A percentile compares a stretch with the other conserved stretches of the same genome.
These are phyloP conservation scores for Zootoca vivipara DNA, from an alignment of 2,113 vertebrate genomes.

Conservation along the genomic window DNA sequence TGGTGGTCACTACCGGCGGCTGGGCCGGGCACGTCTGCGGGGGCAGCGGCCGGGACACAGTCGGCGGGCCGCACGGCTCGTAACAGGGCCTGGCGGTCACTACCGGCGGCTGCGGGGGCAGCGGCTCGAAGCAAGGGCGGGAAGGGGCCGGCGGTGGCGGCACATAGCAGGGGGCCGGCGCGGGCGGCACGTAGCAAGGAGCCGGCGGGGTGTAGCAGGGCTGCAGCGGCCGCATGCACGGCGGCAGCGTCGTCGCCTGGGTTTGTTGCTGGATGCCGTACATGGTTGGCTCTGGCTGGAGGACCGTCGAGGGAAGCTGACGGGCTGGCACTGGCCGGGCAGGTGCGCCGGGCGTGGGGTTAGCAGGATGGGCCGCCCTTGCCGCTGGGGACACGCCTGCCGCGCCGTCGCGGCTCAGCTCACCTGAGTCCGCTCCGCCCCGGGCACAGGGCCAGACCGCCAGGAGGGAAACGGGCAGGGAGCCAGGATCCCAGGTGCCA, in stretches of 20 bases:
- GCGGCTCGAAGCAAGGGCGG: neutral
- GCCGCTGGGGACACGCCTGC: neutral
- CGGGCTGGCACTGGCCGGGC: neutral
- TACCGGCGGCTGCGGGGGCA: neutral
- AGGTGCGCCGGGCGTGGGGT: neutral
- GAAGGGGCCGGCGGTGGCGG: neutral
- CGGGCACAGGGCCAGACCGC: neutral
- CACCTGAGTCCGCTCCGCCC: neutral
- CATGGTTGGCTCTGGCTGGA: slow-evolving; percentile 38
- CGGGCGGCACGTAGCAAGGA: slow-evolving; percentile 46
- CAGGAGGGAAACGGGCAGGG: neutral
- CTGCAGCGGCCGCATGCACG: slow-evolving; percentile 54
- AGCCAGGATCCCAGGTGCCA: neutral
- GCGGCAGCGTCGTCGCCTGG: slow-evolving; percentile 42
- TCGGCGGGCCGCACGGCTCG: neutral
- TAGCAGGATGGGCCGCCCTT: neutral
- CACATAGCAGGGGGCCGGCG: neutral
- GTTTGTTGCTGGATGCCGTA: slow-evolving; percentile 63
- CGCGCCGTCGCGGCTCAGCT: neutral
- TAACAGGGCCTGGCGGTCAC: neutral
- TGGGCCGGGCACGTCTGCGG: slow-evolving; percentile 18
- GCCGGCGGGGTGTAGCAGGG: slow-evolving; percentile 49
- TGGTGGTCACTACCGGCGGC: neutral
- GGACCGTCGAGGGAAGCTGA: neutral
- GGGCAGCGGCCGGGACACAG: slow-evolving; percentile 47